Evolutionary conservation across 2,797 vertebrate genomes (phyloP), one percentile per base, ranked within the genome.

Genomic region (Pitangus sulphuratus): DNA sequence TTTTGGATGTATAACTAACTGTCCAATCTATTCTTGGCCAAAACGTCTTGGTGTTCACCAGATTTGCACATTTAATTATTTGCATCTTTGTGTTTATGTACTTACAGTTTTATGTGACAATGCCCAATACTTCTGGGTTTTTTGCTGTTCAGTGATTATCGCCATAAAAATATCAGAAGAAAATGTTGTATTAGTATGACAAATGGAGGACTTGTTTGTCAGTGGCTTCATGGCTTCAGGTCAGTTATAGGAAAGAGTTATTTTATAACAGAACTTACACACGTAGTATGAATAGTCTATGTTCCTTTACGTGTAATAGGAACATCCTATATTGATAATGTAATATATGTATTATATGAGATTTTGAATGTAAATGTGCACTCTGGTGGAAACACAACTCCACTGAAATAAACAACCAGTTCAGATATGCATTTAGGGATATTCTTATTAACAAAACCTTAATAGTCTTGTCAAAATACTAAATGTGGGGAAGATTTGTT

Each of bases 111-210:
- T 66, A 30, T 61, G 5, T 50, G 8, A 7, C 17, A 77, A 47
- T 2, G 1, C 5, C 14, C 25, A 58, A 33, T 21, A 40, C 20
- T 65, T 71, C 25, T 76, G 31, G 0, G 8, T 1, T 0, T 71
- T 92, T 68, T 60, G 11, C 6, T 53, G 19, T 84, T 81, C 77
- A 28, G n/a, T 65, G 9, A 42, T 83, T 84, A 44, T 50, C 71
- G 9, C 3, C 26, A 15, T 25, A 61, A 81, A 78, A 84, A 60
- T 16, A 70, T 48, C 10, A 33, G 22, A 64, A 71, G 1, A 10
- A 74, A 61, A 44, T n/a, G 5, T 37, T 74, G 1, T 19, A 21
- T 26, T 51, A 47, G 3, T 28, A 37, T 45, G 31, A 62, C 3
- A 90, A 79, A 68, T 0, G 1, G 15, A 81, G 26, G 7, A 4